Conservation (phyloP, 2,113 vertebrate species). For the Ondatra zibethicus region DNA sequence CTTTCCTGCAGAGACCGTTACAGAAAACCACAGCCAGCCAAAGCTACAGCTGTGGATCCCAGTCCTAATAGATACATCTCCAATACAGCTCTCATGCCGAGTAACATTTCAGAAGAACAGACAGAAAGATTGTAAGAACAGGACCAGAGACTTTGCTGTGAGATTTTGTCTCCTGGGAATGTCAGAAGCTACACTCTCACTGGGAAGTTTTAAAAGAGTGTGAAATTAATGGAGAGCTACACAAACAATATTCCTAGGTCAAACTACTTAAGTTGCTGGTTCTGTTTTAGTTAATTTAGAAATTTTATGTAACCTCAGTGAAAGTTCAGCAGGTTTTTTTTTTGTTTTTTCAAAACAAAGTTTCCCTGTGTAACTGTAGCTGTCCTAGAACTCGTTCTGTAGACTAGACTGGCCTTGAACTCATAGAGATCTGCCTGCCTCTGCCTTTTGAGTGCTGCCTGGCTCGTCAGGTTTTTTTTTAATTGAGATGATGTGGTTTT, state of each 20-base stretch:
- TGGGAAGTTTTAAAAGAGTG: conserved; percentile 1
- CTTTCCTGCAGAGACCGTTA: neutral
- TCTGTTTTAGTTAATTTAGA: conserved; percentile 9
- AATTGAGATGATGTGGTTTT: too few relatives aligned
- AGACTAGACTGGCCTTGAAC: too few relatives aligned
- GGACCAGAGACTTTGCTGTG: neutral
- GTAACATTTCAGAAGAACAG: neutral
- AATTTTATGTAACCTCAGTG: neutral
- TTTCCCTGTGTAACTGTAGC: too few relatives aligned
- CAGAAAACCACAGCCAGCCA: neutral
- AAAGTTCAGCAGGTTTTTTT: neutral
- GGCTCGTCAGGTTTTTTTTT: too few relatives aligned
- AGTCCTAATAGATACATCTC: neutral
- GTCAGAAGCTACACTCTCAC: neutral
- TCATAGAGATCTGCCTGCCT: too few relatives aligned
- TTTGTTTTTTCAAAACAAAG: too few relatives aligned
- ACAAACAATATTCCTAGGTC: neutral
- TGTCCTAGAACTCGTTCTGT: too few relatives aligned
- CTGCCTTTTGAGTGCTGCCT: too few relatives aligned
- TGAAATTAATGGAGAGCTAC: neutral
- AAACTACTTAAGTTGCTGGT: neutral
- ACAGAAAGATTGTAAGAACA: neutral
- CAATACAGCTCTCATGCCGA: neutral
- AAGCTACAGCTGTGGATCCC: neutral
- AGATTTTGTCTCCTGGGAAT: neutral